phyloP scores from a whole-genome alignment of 1,140 invertebrate species.

The Atta colombica region DNA sequence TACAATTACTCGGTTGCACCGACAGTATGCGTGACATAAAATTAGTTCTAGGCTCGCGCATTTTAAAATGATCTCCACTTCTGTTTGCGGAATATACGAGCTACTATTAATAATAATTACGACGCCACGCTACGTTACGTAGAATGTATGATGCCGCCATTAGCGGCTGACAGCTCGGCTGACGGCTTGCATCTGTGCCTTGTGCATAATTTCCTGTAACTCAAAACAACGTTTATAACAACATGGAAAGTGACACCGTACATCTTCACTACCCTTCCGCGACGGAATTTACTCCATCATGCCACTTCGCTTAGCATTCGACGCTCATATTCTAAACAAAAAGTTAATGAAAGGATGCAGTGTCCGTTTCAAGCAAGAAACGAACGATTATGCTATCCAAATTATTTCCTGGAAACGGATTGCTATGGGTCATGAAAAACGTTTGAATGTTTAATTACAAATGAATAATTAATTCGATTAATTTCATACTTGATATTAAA shows the following conservation, averaged over 20 bases:
- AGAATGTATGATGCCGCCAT: conserved; percentile 59
- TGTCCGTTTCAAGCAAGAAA: conserved; percentile 8
- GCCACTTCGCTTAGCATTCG: neutral
- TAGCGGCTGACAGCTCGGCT: conserved; percentile 57
- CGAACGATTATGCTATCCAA: conserved; percentile 13
- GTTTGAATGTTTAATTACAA: conserved; percentile 31
- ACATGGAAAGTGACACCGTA: conserved; percentile 63
- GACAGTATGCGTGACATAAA: conserved; percentile 38
- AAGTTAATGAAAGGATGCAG: conserved; percentile 34
- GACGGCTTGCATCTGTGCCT: conserved; percentile 48
- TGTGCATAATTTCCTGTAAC: conserved; percentile 41
- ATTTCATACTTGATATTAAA: neutral
- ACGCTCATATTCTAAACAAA: conserved; percentile 3
- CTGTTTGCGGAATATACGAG: conserved; percentile 56
- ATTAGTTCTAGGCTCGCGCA: conserved; percentile 42
- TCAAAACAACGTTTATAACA: conserved; percentile 51
- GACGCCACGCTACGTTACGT: conserved; percentile 33
- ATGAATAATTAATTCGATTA: conserved; percentile 45
- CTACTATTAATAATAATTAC: conserved; percentile 63
- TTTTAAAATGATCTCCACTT: conserved; percentile 43
- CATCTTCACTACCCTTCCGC: conserved; percentile 53
- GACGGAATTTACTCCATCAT: conserved; percentile 43
- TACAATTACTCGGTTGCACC: conserved; percentile 25
- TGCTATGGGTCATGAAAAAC: neutral
- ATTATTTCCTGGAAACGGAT: neutral